Evolutionary conservation across 2,797 vertebrate genomes (phyloP), one percentile per base, ranked within the genome.

Genomic region (Sphenodon punctatus): DNA sequence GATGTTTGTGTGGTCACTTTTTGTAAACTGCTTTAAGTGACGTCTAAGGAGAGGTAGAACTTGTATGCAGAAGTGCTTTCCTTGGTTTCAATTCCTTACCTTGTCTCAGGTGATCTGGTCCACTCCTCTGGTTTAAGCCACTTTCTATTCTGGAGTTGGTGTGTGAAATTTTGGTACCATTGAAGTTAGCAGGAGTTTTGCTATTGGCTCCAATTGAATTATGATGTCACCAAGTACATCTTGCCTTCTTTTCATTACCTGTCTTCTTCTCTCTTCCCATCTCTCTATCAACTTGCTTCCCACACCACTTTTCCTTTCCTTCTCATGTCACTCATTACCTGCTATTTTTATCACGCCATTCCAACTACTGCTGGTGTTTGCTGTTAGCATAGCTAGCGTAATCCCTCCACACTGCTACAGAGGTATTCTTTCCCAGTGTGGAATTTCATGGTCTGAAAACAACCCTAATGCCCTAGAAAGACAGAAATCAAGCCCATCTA

Each of bases 221-320:
- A n/a, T n/a, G n/a, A n/a, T n/a, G n/a, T n/a, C n/a, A n/a, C n/a
- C n/a, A n/a, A n/a, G n/a, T n/a, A n/a, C n/a, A n/a, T n/a, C n/a
- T n/a, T n/a, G n/a, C n/a, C n/a, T 43, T 43, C 3, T 13, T 12
- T 5, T 1, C 2, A 3, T 2, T 7, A 0, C 0, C 4, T 5
- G 3, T 2, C 6, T 19, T 43, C 1, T n/a, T 79, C 8, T 4
- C 45, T 63, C 5, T 79, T 34, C 45, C 19, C 1, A 1, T 45
- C 7, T 25, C 1, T 27, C 36, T 8, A n/a, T 3, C 3, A 63
- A 3, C 8, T 25, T 55, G 46, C 3, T 60, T 83, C 25, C 1
- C 55, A 48, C 72, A 67, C 8, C 7, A 20, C 65, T 51, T n/a
- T 83, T 75, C 11, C 65, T 73, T 22, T 7, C 75, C 70, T 0